Evolutionary conservation across 2,888 invertebrate genomes (phyloP), one percentile per base, ranked within the genome.

Genomic region (Bombylius major): DNA sequence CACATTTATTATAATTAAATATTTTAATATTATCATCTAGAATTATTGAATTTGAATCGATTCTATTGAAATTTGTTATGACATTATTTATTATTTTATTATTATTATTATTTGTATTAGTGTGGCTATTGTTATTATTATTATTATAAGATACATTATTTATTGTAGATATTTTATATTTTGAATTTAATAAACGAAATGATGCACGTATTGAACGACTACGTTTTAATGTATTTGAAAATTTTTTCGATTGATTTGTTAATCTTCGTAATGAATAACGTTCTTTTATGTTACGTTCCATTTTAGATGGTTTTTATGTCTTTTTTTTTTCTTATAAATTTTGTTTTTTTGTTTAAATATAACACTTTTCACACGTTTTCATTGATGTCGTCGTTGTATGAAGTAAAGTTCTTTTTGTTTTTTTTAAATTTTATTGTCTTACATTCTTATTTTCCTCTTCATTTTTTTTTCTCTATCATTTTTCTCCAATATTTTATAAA

Each of bases 191-290:
- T 69, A 82, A 71, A 62, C 84, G 80, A 63, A 86, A 73, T 62
- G 85, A 85, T 63, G 84, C 82, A 65, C 86, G 79, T 68, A 86
- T 83, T 62, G 85, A 84, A 70, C 82, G 79, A 62, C 84, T 79
- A 62, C 86, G 80, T 62, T 83, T 81, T 64, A 79, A 58, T 5
- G 56, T 50, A 49, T 45, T 50, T 36, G 23, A 23, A 23, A 39
- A 44, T 52, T n/a, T 31, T 44, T 53, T 48, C 4, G 8, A 48
- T 53, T 45, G 23, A 12, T 47, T 47, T 48, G 60, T 47, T 34
- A 59, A 46, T 51, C 57, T 56, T 5, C 58, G 53, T 46, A 58
- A 61, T 7, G 62, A 61, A 50, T 32, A 54, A 13, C 55, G 57
- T 45, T 62, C 62, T 47, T 62, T 63, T 23, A 58, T 59, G 49